These are phyloP conservation scores for Brachyalestes nurse DNA, from an alignment of 2,797 vertebrate genomes.

Conservation along the genomic window DNA sequence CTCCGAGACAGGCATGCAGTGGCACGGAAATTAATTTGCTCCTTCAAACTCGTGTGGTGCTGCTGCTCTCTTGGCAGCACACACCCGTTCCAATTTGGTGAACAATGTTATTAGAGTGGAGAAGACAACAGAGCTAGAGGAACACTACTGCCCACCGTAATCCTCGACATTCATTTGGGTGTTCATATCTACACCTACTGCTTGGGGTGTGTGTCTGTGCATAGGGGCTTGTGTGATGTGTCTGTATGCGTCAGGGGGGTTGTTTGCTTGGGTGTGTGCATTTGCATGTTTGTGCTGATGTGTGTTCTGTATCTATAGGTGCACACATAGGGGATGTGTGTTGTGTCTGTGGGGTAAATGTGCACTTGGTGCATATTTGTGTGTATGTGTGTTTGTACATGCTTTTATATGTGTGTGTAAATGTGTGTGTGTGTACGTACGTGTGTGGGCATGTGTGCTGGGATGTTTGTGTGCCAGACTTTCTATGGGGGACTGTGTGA, in stretches of 20 bases:
- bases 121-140: constrained; percentile 53
- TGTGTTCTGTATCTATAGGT: no score
- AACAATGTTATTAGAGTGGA: constrained; percentile 61
- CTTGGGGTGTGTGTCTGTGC: not conserved
- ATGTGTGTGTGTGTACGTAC: no score
- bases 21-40: constrained; percentile 64
- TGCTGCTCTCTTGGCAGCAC: constrained; percentile 47
- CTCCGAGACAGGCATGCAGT: constrained; percentile 52
- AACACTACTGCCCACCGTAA: constrained; percentile 41
- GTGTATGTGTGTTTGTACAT: no score
- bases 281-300: not conserved
- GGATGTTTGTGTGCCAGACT: not conserved
- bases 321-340: no score
- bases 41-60: constrained; percentile 53
- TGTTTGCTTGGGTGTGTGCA: constrained; percentile 16
- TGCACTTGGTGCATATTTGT: not conserved
- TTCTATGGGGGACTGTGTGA: not conserved
- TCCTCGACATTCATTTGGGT: constrained; percentile 39
- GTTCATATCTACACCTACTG: constrained; percentile 45
- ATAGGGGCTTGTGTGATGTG: no score
- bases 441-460: no score
- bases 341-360: no score
- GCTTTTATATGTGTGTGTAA: no score
- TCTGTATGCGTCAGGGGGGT: no score
- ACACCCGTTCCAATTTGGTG: constrained; percentile 63